phyloP scores from a whole-genome alignment of 2,888 invertebrate species.

The Acanthacorydalis orientalis region DNA sequence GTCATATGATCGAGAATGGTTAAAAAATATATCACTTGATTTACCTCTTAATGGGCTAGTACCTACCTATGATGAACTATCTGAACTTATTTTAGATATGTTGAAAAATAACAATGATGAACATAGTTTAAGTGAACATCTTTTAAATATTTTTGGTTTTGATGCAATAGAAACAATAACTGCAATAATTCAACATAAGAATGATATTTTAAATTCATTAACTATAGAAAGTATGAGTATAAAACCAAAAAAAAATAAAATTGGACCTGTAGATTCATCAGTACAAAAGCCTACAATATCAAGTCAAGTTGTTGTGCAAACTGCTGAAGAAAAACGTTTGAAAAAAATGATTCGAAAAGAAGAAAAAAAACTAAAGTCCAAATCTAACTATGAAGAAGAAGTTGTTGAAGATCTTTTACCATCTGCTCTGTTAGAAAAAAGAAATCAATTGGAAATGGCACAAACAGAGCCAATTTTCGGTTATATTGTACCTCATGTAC shows the following conservation, averaged over 20 bases:
- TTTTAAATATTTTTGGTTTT: conserved; percentile 81
- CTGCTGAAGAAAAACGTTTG: conserved; percentile 63
- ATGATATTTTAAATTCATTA: conserved; percentile 9
- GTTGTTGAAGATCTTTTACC: conserved; percentile 17
- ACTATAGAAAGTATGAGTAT: neutral
- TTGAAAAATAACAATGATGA: conserved; percentile 29
- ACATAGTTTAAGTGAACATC: conserved; percentile 56
- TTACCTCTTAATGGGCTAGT: conserved; percentile 14
- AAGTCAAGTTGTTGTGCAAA: conserved; percentile 69
- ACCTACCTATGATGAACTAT: conserved; percentile 39
- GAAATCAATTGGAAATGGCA: neutral
- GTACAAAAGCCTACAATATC: conserved; percentile 43
- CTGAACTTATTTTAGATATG: conserved; percentile 37
- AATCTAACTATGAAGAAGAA: conserved; percentile 17
- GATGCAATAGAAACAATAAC: conserved; percentile 33
- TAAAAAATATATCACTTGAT: neutral
- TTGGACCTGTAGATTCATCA: conserved; percentile 17
- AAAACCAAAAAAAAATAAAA: conserved; percentile 12
- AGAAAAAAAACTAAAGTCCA: conserved; percentile 53
- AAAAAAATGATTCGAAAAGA: conserved; percentile 65
- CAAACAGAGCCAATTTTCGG: neutral
- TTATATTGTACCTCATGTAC: neutral
- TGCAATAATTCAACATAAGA: conserved; percentile 20
- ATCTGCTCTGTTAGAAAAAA: neutral
- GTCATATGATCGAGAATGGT: neutral